Conservation (phyloP, 2,888 invertebrate genomes). For the Drosophila acutilabella region DNA sequence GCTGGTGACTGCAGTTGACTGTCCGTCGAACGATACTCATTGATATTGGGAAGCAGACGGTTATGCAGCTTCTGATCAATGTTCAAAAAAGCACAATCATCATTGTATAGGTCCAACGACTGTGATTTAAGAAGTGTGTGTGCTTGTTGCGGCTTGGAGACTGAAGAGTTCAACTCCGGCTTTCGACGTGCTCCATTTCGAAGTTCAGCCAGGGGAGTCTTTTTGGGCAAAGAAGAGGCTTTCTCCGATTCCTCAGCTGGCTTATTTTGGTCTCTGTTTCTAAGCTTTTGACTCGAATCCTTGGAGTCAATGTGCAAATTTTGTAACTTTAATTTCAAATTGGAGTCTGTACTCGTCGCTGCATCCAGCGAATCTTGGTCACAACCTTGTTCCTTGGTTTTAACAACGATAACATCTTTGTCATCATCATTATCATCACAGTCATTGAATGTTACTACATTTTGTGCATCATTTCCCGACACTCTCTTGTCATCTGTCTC, state of each 20-base stretch:
- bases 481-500: conserved; percentile 15
- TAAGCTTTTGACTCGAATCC: neutral
- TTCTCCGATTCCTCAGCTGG: no score
- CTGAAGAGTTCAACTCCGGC: neutral
- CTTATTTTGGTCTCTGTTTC: neutral
- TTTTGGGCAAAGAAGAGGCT: no score
- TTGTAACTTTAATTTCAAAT: conserved; percentile 35
- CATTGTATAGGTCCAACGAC: conserved; percentile 44
- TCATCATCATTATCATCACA: conserved; percentile 42
- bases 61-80: conserved; percentile 36
- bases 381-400: conserved; percentile 53
- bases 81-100: conserved; percentile 22
- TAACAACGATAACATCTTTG: conserved; percentile 44
- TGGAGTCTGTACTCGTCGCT: conserved; percentile 18
- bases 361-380: conserved; percentile 30
- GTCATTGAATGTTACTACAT: conserved; percentile 3
- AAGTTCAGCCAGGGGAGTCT: no score
- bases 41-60: conserved; percentile 50
- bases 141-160: conserved; percentile 11
- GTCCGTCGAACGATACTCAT: conserved; percentile 41
- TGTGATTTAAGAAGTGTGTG: conserved; percentile 39
- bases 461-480: conserved; percentile 6
- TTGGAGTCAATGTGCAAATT: conserved; percentile 43
- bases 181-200: no score
- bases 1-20: conserved; percentile 10